A percentile compares a stretch with the other conserved stretches of the same genome.
Conservation (phyloP, 2,797 vertebrate genomes). For the Eidolon dupreanum region DNA sequence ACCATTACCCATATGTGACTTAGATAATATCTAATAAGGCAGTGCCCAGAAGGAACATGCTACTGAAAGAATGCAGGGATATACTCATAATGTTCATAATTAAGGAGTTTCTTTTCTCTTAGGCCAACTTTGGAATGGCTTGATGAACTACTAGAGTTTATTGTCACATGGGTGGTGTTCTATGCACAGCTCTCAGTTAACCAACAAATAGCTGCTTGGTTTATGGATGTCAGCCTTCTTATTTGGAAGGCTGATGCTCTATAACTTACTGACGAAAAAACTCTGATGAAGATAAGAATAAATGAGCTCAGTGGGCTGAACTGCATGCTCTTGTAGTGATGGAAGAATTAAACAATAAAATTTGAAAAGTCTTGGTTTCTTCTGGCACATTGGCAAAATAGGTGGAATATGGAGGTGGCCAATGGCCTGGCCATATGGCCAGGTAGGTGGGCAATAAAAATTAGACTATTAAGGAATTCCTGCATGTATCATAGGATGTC, state of each 20-base stretch:
- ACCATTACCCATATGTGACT: neutral
- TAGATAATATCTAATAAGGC: neutral
- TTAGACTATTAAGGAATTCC: neutral
- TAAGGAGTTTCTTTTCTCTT: neutral
- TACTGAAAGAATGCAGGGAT: neutral
- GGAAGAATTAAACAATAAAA: neutral
- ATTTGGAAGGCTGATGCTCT: neutral
- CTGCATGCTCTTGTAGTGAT: neutral
- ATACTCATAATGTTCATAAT: neutral
- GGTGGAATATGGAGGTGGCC: neutral
- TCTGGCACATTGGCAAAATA: neutral
- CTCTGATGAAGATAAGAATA: neutral
- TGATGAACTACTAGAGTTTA: neutral
- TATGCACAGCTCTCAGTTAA: neutral
- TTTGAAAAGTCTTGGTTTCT: neutral
- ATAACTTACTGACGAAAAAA: neutral
- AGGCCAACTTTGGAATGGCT: neutral
- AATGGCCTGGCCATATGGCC: neutral
- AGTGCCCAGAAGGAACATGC: neutral
- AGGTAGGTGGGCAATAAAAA: neutral
- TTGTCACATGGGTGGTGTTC: neutral
- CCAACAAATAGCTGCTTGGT: neutral
- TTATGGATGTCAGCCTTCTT: neutral
- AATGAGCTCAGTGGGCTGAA: neutral
- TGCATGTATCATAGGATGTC: neutral